Evolutionary conservation across 2,113 vertebrate species (phyloP).

Genomic region (Uria lomvia): DNA sequence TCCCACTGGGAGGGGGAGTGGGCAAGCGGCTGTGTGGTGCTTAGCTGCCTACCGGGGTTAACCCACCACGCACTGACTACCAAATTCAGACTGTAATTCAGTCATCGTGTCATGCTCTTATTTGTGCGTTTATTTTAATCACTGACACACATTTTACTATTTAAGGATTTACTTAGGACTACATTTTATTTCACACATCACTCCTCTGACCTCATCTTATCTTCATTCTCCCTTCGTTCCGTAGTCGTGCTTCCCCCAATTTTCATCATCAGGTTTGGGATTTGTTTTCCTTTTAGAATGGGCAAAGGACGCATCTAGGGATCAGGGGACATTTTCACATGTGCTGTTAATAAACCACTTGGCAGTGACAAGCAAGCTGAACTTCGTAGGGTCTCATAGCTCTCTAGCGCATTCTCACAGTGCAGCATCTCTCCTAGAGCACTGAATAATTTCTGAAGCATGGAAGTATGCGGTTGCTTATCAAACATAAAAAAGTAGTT

Average conservation of each 20-base stretch:
- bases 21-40: background rate
- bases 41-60: background rate
- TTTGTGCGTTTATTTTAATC: background rate
- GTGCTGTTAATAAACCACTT: background rate
- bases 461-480: background rate
- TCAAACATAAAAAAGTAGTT: background rate
- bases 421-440: background rate
- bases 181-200: background rate
- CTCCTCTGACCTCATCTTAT: background rate
- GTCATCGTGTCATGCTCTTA: background rate
- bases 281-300: background rate
- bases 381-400: background rate
- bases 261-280: background rate
- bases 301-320: background rate
- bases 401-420: background rate
- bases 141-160: background rate
- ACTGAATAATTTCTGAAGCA: background rate
- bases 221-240: background rate
- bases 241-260: background rate
- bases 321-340: background rate
- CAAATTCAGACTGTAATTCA: background rate
- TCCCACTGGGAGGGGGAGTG: background rate
- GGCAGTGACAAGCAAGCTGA: background rate
- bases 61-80: background rate
- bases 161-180: background rate